Conservation (phyloP, 1,140 invertebrate genomes). For the Alviniconcha marisindica region DNA sequence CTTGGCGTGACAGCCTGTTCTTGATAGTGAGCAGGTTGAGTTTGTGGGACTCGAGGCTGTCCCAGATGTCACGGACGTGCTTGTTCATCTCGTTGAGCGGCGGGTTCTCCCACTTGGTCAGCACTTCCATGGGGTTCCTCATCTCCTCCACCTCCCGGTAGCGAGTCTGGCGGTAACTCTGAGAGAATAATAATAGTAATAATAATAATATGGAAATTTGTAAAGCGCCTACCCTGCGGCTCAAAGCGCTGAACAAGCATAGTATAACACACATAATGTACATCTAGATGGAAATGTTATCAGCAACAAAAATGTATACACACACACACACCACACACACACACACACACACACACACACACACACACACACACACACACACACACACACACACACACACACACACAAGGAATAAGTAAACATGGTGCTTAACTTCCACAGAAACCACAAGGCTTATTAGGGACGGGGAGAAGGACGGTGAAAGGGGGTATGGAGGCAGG, state of each 20-base stretch:
- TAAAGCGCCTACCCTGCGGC: too few species aligned
- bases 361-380: neutral
- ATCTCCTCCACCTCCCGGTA: constrained; percentile 66
- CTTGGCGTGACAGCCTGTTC: constrained; percentile 65
- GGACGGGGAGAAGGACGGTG: too few species aligned
- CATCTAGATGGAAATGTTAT: too few species aligned
- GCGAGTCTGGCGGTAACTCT: constrained; percentile 53
- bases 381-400: neutral
- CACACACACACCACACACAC: constrained; percentile 12
- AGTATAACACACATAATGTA: too few species aligned
- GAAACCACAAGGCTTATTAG: too few species aligned
- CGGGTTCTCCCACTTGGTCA: constrained; percentile 67
- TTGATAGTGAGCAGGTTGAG: constrained; percentile 60
- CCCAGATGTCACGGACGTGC: constrained; percentile 58
- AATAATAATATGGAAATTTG: too few species aligned
- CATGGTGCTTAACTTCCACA: too few species aligned
- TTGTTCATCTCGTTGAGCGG: constrained; percentile 66
- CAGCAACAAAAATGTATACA: neutral
- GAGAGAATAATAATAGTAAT: too few species aligned
- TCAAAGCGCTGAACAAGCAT: too few species aligned
- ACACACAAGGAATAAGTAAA: too few species aligned
- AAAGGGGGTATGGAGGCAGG: too few species aligned
- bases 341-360: neutral
- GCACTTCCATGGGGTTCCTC: constrained; percentile 52
- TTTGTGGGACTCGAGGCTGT: constrained; percentile 60